Evolutionary conservation across 2,888 invertebrate species (phyloP), one percentile per base, ranked within the genome.

Genomic region (Beris chalybata): DNA sequence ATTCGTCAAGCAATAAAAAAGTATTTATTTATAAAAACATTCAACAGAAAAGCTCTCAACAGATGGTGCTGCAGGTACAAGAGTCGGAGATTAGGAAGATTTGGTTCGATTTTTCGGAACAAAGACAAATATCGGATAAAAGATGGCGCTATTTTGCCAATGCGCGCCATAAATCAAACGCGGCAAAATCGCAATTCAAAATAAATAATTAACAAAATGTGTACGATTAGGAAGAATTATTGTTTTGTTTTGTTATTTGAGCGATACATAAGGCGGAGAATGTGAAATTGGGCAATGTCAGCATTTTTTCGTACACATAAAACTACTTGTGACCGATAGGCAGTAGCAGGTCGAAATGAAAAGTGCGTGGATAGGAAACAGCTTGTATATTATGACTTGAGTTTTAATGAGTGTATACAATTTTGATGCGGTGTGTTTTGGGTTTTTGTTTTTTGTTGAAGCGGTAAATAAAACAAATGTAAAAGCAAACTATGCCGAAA

Each of bases 41-140:
- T 61, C 4, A 6, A 52, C 31, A 38, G 61, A 45, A 63, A 78
- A 78, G 78, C 78, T 73, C 74, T 69, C 73, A 74, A 73, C 5
- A 79, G 79, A 79, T 79, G 79, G 77, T 76, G 79, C 78, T 75
- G 76, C 15, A 22, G 38, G 30, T 22, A n/a, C 11, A 22, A 61
- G 13, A 48, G 5, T 48, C 48, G 48, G 12, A 48, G 48, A 48
- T 15, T 48, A 7, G 22, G 22, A 22, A 22, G 48, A 15, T 48
- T 48, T 48, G 2, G 22, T 15, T 15, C 22, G 9, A 9, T 22
- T 5, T 48, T 48, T 48, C 13, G 22, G 12, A 48, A 15, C 22
- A 12, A 22, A 12, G 6, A 48, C 13, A 54, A 48, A 22, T 44
- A 48, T 53, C 52, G 45, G 12, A 48, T 47, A 43, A 67, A 47